Base-by-base conservation (phyloP, 2,888 invertebrate genomes). In the Meiosimyza platycephala region DNA sequence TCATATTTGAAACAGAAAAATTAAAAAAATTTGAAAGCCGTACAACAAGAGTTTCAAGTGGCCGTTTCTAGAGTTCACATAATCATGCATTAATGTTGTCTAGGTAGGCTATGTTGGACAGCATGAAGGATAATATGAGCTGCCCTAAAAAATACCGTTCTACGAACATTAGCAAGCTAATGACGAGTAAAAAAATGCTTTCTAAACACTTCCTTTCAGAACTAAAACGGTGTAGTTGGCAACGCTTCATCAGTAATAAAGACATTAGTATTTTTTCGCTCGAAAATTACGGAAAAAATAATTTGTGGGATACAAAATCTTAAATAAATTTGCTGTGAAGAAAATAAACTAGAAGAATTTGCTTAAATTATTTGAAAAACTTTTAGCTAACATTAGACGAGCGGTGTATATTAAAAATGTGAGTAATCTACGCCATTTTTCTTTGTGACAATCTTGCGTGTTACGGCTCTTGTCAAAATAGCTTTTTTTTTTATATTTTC, bases 241-340 rank as follows among this genome's bases (percentile, higher is more conserved):
- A 64, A 64, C 64, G 64, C 64, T 11, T 22, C 51, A 51, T 22
- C 9, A 22, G 28, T 50, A 64, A 64, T 51, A 64, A 64, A 51
- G 16, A 47, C 40, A 48, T 63, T 63, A 13, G 40, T 63, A 47
- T 15, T 48, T 55, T n/a, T 55, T n/a, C 4, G 55, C 55, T 55
- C 0, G 6, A 55, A 3, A 4, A n/a, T 18, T 55, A 55, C 55
- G 55, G 55, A 55, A 18, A 13, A 16, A 22, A 55, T 7, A 18
- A 18, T 54, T 22, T 54, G 18, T 54, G 18, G 54, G 18, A n/a
- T n/a, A 60, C 13, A 2, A 60, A 60, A 60, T 28, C 22, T 13
- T 60, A 13, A 33, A 60, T 33, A 60, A 60, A 60, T 60, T 60
- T 11, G 28, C 59, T 28, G 59, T 60, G 55, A 60, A 15, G 3